A percentile compares a stretch with the other conserved stretches of the same genome.
phyloP scores from a whole-genome alignment of 2,797 vertebrate species.

The Morus bassanus region DNA sequence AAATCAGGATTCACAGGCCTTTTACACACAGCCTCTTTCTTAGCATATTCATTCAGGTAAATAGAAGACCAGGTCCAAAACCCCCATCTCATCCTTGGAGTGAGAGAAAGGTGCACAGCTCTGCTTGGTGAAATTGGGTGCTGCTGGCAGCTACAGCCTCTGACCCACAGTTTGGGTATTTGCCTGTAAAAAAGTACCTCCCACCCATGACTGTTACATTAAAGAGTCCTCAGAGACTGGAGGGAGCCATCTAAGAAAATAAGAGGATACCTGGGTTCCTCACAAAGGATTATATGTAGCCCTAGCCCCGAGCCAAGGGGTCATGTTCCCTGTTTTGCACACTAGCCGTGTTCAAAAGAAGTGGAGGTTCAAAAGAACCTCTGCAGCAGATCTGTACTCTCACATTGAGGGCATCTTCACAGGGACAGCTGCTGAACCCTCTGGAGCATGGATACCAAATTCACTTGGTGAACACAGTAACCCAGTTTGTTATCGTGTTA shows the following conservation, averaged over 20 bases:
- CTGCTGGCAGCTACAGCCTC: background rate
- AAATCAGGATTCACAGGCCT: background rate
- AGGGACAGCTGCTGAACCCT: background rate
- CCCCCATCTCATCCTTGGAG: background rate
- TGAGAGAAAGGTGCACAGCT: background rate
- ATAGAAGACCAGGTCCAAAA: background rate
- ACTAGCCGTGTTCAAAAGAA: background rate
- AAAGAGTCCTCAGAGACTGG: background rate
- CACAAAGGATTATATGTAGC: background rate
- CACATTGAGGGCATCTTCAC: fast-evolving
- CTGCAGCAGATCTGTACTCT: background rate
- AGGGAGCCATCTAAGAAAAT: background rate
- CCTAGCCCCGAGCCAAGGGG: background rate
- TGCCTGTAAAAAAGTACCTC: background rate
- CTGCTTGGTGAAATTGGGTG: background rate
- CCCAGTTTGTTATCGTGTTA: background rate
- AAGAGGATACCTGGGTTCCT: background rate
- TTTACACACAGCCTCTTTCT: background rate
- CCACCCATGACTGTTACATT: fast-evolving
- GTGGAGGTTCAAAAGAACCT: background rate
- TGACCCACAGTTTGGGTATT: background rate
- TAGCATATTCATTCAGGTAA: background rate
- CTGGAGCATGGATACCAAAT: background rate
- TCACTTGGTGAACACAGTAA: background rate
- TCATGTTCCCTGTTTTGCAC: background rate